Base-by-base conservation (phyloP, 1,140 invertebrate genomes). In the Scaptomyza pallida region DNA sequence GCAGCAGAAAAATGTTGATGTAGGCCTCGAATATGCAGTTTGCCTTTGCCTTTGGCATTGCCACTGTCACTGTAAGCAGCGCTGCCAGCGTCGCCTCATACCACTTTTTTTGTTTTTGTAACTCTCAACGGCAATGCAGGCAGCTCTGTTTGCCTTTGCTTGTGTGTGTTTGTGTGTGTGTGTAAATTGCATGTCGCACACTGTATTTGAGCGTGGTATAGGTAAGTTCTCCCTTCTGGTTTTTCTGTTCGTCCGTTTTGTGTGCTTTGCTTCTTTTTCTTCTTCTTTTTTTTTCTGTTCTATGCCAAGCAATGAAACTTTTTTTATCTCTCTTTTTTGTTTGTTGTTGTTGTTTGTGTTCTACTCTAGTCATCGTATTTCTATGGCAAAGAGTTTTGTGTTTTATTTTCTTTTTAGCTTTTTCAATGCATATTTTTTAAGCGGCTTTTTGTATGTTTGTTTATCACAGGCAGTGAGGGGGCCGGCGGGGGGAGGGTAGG, bases 11-110 rank as follows among this genome's bases (percentile, higher is more conserved):
- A 88, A 82, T 88, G 82, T 88, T 88, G 82, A 88, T 89, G 82
- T 78, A 88, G 82, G 82, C 82, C 83, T 88, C 82, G 83, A 86
- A 88, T 70, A 81, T 88, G 82, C 82, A 88, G 77, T 86, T 86
- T 82, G 83, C 78, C 65, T 67, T 67, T 72, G 69, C 62, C 71
- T 88, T 86, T 86, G 82, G 82, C 82, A 88, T 88, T 88, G 82
- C 82, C 82, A 88, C 82, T 88, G 82, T 81, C 83, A 88, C 67
- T 86, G 81, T 74, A 77, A 68, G 81, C 72, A 76, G 76, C 72
- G 68, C 80, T 65, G 80, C 44, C 64, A 33, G 17, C 72, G 54
- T 54, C 15, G 4, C 21, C 12, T 13, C 43, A 37, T 15, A 44
- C 40, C 52, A 45, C 60, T 26, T 17, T 0, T n/a, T n/a, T n/a